These are phyloP conservation scores for Oreocharis arfaki DNA, from an alignment of 2,113 vertebrate genomes.

Conservation along the genomic window DNA sequence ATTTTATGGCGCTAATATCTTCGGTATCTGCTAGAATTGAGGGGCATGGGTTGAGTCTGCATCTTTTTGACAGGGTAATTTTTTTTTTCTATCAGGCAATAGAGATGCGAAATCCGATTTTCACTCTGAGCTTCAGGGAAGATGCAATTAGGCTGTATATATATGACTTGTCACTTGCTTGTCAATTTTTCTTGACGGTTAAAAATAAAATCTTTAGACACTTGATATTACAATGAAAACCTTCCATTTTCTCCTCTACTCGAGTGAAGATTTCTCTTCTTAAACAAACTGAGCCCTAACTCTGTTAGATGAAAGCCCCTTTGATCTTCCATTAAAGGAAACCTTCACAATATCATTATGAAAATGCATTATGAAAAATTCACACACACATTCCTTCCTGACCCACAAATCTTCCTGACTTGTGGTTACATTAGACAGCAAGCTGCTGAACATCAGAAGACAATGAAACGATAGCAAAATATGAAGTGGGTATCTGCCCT, in stretches of 20 bases:
- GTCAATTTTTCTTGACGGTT: slow-evolving; percentile 47
- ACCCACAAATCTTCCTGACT: slow-evolving; percentile 55
- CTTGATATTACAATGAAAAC: slow-evolving; percentile 51
- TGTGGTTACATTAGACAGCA: slow-evolving; percentile 28
- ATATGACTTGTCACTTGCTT: slow-evolving; percentile 60
- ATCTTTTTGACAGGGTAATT: slow-evolving; percentile 22
- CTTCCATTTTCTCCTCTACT: slow-evolving; percentile 30
- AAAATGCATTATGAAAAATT: slow-evolving; percentile 58
- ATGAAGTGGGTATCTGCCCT: neutral
- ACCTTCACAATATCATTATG: slow-evolving; percentile 58
- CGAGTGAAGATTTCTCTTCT: slow-evolving; percentile 20
- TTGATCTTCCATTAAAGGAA: slow-evolving; percentile 66
- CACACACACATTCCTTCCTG: slow-evolving; percentile 2
- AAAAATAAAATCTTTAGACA: slow-evolving; percentile 62
- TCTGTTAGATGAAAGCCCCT: slow-evolving; percentile 55
- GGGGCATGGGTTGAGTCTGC: neutral
- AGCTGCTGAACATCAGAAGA: slow-evolving; percentile 30
- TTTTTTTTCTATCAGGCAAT: neutral
- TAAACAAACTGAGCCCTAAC: slow-evolving; percentile 39
- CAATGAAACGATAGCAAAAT: neutral
- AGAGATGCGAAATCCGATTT: slow-evolving; percentile 50
- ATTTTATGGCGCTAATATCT: slow-evolving; percentile 43
- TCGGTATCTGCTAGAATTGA: slow-evolving; percentile 15
- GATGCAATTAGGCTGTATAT: slow-evolving; percentile 56
- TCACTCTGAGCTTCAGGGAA: slow-evolving; percentile 1